These are phyloP conservation scores for Onychostoma macrolepis DNA, from an alignment of 2,113 vertebrate genomes.

Conservation along the genomic window DNA sequence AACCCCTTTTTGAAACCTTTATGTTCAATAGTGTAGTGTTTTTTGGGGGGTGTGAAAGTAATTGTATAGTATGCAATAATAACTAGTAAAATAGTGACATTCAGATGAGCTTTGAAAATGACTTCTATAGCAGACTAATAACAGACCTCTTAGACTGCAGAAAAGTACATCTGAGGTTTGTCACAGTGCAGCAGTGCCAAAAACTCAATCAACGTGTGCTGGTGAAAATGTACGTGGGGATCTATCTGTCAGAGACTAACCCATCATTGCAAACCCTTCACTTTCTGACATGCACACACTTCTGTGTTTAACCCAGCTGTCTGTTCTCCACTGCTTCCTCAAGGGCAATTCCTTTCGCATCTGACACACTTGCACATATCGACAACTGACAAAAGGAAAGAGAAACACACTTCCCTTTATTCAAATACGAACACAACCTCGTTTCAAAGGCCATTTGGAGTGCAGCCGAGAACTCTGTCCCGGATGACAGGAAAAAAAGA, in stretches of 20 bases:
- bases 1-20: too few species aligned
- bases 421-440: not conserved
- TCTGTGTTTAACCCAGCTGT: not conserved
- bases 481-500: constrained; percentile 6
- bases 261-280: not conserved
- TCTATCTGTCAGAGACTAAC: constrained; percentile 9
- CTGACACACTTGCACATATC: constrained; percentile 9
- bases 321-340: constrained; percentile 13
- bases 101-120: not conserved
- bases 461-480: not conserved
- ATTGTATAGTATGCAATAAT: not conserved
- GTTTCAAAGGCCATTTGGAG: not conserved
- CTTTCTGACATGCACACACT: not conserved
- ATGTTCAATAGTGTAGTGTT: not conserved
- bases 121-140: not conserved
- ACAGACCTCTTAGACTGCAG: not conserved
- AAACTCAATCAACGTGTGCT: constrained; percentile 6
- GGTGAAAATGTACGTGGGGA: not conserved
- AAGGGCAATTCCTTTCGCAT: constrained; percentile 22
- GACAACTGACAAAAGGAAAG: not conserved
- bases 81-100: not conserved
- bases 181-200: not conserved
- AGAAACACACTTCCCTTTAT: not conserved
- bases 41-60: not conserved
- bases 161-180: not conserved